phyloP scores from a whole-genome alignment of 2,888 invertebrate species.

The Halictus ligatus region DNA sequence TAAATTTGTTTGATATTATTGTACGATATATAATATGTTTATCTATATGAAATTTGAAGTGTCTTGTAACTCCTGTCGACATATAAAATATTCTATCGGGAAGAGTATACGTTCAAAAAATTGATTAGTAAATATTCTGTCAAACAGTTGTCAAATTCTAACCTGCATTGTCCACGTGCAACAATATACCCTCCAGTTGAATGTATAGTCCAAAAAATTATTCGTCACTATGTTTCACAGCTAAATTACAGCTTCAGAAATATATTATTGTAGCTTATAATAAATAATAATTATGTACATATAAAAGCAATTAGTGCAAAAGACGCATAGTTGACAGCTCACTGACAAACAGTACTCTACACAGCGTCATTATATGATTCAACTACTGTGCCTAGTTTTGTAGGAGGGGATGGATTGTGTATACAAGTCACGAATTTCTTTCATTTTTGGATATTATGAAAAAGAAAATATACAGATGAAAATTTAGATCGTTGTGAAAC shows the following conservation, averaged over 20 bases:
- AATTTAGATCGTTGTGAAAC: not conserved
- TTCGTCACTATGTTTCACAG: not conserved
- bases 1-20: not conserved
- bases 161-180: conserved; percentile 65
- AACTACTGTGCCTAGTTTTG: conserved; percentile 22
- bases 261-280: not conserved
- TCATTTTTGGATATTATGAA: not conserved
- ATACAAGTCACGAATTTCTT: not conserved
- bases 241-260: not conserved
- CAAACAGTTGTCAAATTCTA: conserved; percentile 32
- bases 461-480: not conserved
- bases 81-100: not conserved
- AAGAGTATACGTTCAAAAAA: not conserved
- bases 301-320: conserved; percentile 1
- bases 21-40: not conserved
- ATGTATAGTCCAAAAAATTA: conserved; percentile 5
- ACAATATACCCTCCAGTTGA: not conserved
- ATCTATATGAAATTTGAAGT: not conserved
- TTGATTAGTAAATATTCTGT: not conserved
- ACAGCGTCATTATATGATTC: conserved; percentile 60
- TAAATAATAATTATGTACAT: not conserved
- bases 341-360: conserved; percentile 41
- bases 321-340: conserved; percentile 40
- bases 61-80: not conserved
- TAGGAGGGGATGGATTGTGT: conserved; percentile 26